These are phyloP conservation scores for Endotricha flammealis DNA, from an alignment of 2,888 invertebrate species.

Conservation along the genomic window DNA sequence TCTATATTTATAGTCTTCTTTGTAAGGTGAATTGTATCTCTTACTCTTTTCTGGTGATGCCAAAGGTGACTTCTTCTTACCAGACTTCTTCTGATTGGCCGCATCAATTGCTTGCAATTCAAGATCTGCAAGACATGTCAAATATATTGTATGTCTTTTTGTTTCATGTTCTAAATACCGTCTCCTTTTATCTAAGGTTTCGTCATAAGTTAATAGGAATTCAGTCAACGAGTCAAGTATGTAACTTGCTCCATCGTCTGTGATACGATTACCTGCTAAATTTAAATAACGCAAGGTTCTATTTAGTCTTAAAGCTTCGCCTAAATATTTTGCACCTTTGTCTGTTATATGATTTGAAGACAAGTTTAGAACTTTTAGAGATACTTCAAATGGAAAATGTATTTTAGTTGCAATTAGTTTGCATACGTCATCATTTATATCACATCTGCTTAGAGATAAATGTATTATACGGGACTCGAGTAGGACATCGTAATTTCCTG, in stretches of 20 bases:
- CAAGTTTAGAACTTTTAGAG: conserved; percentile 42
- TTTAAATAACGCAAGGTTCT: conserved; percentile 53
- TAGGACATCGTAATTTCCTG: conserved; percentile 35
- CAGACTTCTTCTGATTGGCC: no score
- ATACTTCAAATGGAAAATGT: conserved; percentile 29
- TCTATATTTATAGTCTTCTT: conserved; percentile 25
- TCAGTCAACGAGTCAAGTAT: conserved; percentile 37
- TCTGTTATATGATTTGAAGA: conserved; percentile 54
- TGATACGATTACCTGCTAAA: conserved; percentile 45
- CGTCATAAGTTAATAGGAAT: conserved; percentile 33
- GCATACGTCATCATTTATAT: conserved; percentile 38
- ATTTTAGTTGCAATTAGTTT: conserved; percentile 34
- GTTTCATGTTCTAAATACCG: conserved; percentile 25
- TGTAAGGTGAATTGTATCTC: conserved; percentile 17
- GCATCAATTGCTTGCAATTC: no score
- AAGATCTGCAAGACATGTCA: conserved; percentile 25
- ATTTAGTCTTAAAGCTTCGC: conserved; percentile 43
- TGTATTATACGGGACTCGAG: conserved; percentile 28
- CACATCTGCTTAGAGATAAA: conserved; percentile 43
- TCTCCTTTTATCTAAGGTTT: conserved; percentile 21
- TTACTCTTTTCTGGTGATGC: conserved; percentile 14
- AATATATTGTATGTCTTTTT: conserved; percentile 23
- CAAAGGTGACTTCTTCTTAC: conserved; percentile 18
- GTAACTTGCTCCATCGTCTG: conserved; percentile 37
- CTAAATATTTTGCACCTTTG: conserved; percentile 40